Evolutionary conservation across 2,113 vertebrate genomes (phyloP).

Genomic region (Stomatorhinus ivindoensis): DNA sequence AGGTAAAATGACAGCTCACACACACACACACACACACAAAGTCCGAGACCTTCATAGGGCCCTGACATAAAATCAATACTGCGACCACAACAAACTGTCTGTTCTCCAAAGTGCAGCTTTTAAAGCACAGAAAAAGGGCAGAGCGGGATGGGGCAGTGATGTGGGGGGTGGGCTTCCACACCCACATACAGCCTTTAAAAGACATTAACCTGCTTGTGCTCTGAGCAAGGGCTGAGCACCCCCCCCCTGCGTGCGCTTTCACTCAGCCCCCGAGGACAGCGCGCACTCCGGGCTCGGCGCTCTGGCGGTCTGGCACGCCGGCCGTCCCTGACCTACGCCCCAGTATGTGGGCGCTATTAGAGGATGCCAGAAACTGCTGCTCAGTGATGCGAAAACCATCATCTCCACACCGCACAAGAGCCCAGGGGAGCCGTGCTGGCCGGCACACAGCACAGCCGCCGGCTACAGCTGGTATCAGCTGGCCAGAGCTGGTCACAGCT

Average conservation of each 20-base stretch:
- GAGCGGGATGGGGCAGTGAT: neutral
- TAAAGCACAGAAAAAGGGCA: neutral
- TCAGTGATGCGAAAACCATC: neutral
- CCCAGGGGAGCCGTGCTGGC: neutral
- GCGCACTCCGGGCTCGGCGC: neutral
- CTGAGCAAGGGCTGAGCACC: neutral
- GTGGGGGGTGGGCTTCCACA: neutral
- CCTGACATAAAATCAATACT: neutral
- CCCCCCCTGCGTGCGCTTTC: neutral
- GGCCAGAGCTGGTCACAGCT: constrained; percentile 9
- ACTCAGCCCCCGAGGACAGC: neutral
- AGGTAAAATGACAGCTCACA: neutral
- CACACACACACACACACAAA: neutral
- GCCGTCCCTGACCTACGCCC: neutral
- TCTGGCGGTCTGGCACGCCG: neutral
- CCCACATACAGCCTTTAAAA: neutral
- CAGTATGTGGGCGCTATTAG: neutral
- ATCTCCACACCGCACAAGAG: neutral
- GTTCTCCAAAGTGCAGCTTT: neutral
- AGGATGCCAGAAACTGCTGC: neutral
- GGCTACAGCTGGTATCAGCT: constrained; percentile 3
- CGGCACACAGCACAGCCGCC: neutral
- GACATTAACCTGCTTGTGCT: constrained; percentile 3
- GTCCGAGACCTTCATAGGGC: neutral
- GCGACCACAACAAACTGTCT: neutral